A percentile compares a stretch with the other conserved stretches of the same genome.
Conservation (phyloP, 30 jellyfish, hydroid and myxozoan species). For the Cassiopea xamachana region DNA sequence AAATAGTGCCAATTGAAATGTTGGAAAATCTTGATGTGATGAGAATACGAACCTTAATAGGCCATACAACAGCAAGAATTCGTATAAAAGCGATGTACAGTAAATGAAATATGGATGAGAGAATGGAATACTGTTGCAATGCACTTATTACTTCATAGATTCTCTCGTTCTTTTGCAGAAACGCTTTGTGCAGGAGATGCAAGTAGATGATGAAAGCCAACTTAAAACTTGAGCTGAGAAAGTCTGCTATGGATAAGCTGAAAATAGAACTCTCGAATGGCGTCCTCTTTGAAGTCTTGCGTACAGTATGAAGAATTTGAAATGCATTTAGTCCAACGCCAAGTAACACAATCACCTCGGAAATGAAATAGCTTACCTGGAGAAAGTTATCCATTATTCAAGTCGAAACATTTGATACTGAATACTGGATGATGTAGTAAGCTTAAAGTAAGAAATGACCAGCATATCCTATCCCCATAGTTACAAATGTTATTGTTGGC, state of each 20-base stretch:
- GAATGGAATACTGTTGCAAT: neutral
- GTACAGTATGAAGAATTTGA: conserved; percentile 4
- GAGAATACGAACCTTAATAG: neutral
- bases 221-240: conserved; percentile 27
- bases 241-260: conserved; percentile 25
- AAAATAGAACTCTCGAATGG: conserved; percentile 16
- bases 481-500: no score
- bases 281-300: neutral
- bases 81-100: conserved; percentile 9
- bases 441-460: no score
- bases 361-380: conserved; percentile 28
- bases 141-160: neutral
- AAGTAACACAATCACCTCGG: conserved; percentile 11
- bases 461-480: no score
- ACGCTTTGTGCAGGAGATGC: conserved; percentile 5
- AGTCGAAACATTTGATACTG: neutral
- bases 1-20: neutral
- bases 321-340: conserved; percentile 4
- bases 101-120: conserved; percentile 9
- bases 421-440: no score
- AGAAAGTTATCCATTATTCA: neutral
- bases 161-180: neutral
- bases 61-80: conserved; percentile 13
- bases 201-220: neutral
- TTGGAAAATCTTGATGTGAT: conserved; percentile 9